Evolutionary conservation across 2,797 vertebrate genomes (phyloP), one percentile per base, ranked within the genome.

Genomic region (Harpagifer antarcticus): DNA sequence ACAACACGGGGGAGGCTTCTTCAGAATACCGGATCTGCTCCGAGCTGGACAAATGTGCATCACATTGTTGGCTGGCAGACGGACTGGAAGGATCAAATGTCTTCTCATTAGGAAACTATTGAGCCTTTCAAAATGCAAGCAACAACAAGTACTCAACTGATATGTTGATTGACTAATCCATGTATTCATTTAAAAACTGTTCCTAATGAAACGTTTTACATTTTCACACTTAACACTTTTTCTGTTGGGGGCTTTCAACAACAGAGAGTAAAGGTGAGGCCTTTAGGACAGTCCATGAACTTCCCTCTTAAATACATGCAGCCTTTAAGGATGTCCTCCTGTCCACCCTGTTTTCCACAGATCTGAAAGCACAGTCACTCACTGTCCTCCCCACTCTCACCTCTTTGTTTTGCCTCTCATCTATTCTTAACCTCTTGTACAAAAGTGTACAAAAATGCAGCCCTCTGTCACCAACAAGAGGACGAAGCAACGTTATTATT

Each of bases 321-420:
- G 79, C 72, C 52, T 80, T 72, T 64, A 76, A 90, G 93, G 92
- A 94, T 88, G 87, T 93, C 92, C 87, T 89, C 74, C 77, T 75
- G 86, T 86, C 85, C 85, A 83, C 82, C 87, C 90, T 82, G 69
- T 89, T 91, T 91, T 91, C 87, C 87, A 88, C 81, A 83, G 63
- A 82, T 87, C 86, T 84, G 86, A 88, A 82, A 83, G 77, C 79
- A 20, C 72, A 78, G 75, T 91, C 88, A 69, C 67, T 90, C 83
- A 74, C 86, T 86, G 86, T 84, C 87, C 90, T 78, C 49, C 78
- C 71, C 71, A 40, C 74, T 87, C 79, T 80, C 65, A 69, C 67
- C 63, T 83, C 84, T 80, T 45, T 78, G 76, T 72, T 50, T 74
- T 61, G 64, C 83, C 69, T 77, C 78, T 78, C 60, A 63, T 81